Evolutionary conservation across 2,797 vertebrate genomes (phyloP).

Genomic region (Gadopsis bispinosus): DNA sequence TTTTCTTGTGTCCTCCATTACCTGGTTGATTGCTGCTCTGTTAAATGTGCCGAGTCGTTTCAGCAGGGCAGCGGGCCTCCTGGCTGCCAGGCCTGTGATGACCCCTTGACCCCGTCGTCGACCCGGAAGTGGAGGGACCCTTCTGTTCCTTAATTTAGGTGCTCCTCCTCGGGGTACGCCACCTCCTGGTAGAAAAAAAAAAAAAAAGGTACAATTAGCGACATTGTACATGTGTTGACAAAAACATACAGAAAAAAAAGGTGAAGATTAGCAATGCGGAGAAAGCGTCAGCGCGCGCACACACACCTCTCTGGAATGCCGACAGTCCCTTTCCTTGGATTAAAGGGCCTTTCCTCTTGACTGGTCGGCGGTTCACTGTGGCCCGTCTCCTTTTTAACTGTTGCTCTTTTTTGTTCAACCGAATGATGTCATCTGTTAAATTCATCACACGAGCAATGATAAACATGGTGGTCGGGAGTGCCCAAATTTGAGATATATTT

Average conservation of each 20-base stretch:
- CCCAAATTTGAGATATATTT: neutral
- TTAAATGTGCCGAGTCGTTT: conserved; percentile 89
- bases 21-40: conserved; percentile 83
- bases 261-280: neutral
- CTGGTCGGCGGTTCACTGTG: conserved; percentile 66
- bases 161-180: conserved; percentile 85
- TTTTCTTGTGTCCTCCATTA: conserved; percentile 25
- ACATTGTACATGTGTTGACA: neutral
- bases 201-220: neutral
- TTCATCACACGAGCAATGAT: conserved; percentile 13
- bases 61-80: conserved; percentile 83
- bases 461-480: neutral
- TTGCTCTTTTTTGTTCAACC: conserved; percentile 93
- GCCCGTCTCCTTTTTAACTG: conserved; percentile 83
- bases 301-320: conserved; percentile 74
- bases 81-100: conserved; percentile 92
- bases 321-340: conserved; percentile 78
- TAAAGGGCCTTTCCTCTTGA: conserved; percentile 83
- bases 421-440: conserved; percentile 94
- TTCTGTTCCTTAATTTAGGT: conserved; percentile 81
- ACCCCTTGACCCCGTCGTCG: conserved; percentile 90
- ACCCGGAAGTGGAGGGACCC: conserved; percentile 72
- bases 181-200: conserved; percentile 75
- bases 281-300: neutral
- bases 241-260: too few relatives aligned